Evolutionary conservation across 2,888 invertebrate genomes (phyloP), one percentile per base, ranked within the genome.

Genomic region (Rhodophaea formosa): DNA sequence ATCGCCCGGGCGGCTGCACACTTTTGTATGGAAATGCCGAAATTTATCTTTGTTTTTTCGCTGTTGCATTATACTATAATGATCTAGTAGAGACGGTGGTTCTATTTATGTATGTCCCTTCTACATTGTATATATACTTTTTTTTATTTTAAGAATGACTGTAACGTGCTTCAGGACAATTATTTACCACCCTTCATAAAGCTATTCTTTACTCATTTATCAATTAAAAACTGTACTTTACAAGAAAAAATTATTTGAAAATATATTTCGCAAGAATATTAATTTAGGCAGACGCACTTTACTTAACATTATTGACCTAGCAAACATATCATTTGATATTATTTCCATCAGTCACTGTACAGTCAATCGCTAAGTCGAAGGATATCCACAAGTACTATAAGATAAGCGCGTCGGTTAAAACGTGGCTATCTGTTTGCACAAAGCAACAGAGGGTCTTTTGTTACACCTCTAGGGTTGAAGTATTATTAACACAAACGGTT

Each of bases 391-490:
- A 67, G 65, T 62, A 74, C 73, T 72, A 71, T 73, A 66, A 84
- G 86, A 86, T 88, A 88, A 89, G 84, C 79, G 63, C 70, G 64
- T 67, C 74, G 79, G 78, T 80, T 75, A 74, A 39, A 79, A 77
- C 79, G 84, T 83, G 80, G 77, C 80, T 88, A 85, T 86, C 86
- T 88, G 84, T 89, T 88, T 87, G 84, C 82, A 84, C 82, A 86
- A 82, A 83, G 84, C 80, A 82, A 89, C 87, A 88, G 82, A 82
- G 78, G 75, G 73, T 67, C 84, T 79, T 80, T 88, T 88, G 88
- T 89, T 84, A 72, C 68, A 69, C 72, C 35, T 51, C 71, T 77
- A 82, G 84, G 84, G 82, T 82, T 76, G 74, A 74, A 70, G 78
- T 86, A 84, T 85, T 88, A 84, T 84, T 86, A 82, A 75, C 79